Evolutionary conservation across 2,113 vertebrate species (phyloP), one percentile per base, ranked within the genome.

Genomic region (Ameiurus melas): DNA sequence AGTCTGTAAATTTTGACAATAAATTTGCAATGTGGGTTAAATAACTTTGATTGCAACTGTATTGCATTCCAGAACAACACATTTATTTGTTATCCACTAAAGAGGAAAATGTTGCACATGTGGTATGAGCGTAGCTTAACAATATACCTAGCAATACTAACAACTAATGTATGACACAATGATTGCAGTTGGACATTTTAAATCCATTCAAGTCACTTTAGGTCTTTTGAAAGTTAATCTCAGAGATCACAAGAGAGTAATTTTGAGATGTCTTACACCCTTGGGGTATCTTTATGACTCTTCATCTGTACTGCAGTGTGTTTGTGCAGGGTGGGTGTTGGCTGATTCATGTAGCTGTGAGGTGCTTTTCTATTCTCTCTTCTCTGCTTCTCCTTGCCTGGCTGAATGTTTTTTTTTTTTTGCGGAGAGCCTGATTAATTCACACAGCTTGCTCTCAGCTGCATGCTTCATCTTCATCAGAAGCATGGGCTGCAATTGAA

Each of bases 351-450:
- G 9, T 36, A 60, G 55, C 57, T 39, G 33, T 12, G 43, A 20
- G 17, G 20, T 33, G 78, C 14, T 81, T 57, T 33, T 57, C 16
- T 53, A 0, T 43, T 75, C 14, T 79, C 5, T 20, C 55, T 81
- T 2, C 27, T 36, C 53, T 9, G 14, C 57, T 83, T 64, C 27
- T 64, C 30, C 36, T 47, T 12, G 12, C 14, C 5, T 64, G 22
- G 10, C 22, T 39, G 22, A 58, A 47, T 16, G 36, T 9, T 60
- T 64, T 27, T 43, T 39, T 83, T 83, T 7, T n/a, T n/a, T n/a
- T n/a, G n/a, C 43, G 58, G 13, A 83, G 12, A 62, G 55, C 33
- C 81, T 62, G 19, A 62, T 83, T 83, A 83, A 83, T 62, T 43
- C 57, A 62, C 20, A 43, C 33, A 83, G 58, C 36, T 39, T 58